Conservation (phyloP, 2,888 invertebrate species). For the Xylophagus ater region DNA sequence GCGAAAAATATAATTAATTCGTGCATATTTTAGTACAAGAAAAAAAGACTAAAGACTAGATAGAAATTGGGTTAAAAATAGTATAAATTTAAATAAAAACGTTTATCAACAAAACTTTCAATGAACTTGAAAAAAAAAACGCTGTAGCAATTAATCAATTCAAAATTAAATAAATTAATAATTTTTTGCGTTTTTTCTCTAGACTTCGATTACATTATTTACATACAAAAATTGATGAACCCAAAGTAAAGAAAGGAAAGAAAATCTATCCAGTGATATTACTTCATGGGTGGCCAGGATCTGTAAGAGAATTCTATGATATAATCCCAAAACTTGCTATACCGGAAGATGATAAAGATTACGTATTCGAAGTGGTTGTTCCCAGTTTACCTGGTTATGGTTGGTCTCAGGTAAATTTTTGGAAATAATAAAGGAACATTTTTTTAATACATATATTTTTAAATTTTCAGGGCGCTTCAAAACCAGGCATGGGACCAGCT, state of each 20-base stretch:
- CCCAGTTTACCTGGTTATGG: slow-evolving; percentile 62
- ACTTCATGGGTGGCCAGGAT: slow-evolving; percentile 81
- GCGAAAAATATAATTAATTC: too few species aligned
- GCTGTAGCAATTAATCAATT: slow-evolving; percentile 1
- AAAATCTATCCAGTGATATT: slow-evolving; percentile 56
- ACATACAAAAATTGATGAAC: slow-evolving; percentile 43
- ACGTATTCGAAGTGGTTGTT: slow-evolving; percentile 56
- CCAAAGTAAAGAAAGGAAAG: slow-evolving; percentile 33
- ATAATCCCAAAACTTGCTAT: slow-evolving; percentile 54
- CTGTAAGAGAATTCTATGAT: slow-evolving; percentile 67
- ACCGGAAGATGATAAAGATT: slow-evolving; percentile 41
- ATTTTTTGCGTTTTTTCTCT: slow-evolving; percentile 4
- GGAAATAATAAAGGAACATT: too few species aligned
- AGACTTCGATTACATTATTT: slow-evolving; percentile 59
- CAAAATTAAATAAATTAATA: too few species aligned
- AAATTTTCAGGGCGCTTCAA: slow-evolving; percentile 38
- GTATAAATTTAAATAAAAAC: too few species aligned
- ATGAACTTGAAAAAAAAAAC: too few species aligned
- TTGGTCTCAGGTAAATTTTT: slow-evolving; percentile 48
- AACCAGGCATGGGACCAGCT: slow-evolving; percentile 47
- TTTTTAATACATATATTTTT: neutral
- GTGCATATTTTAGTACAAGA: too few species aligned
- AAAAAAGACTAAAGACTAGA: too few species aligned
- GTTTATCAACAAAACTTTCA: too few species aligned
- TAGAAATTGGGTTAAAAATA: too few species aligned